Evolutionary conservation across 1,140 invertebrate genomes (phyloP), one percentile per base, ranked within the genome.

Genomic region (Cardiocondyla obscurior): DNA sequence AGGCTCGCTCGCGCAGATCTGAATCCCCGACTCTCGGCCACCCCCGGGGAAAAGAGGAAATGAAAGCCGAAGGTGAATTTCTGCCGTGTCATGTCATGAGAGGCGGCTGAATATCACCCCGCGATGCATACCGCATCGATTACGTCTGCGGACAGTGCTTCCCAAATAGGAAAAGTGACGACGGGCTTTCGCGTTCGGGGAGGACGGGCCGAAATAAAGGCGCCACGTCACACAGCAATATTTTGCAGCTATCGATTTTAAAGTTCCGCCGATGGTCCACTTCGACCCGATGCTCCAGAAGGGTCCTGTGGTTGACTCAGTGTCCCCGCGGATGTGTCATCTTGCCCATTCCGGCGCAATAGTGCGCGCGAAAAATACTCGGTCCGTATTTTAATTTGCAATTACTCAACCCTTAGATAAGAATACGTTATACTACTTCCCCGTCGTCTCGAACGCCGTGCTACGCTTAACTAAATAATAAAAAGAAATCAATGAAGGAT

Each of bases 11-110:
- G 39, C 64, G 64, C 12, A 42, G 30, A 67, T 77, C 46, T 19
- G 46, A 77, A 77, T 77, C 74, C 74, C 28, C 74, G 46, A 62
- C 33, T 51, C 60, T 25, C 42, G 2, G n/a, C n/a, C n/a, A n/a
- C 46, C 22, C 74, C 33, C 46, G 46, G 49, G 62, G 62, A 67
- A 69, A 69, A 67, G 74, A 79, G 74, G 74, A 79, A 79, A 79
- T 79, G 74, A 79, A 79, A 79, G 74, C 30, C 74, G 74, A 69
- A 53, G 74, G 74, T 77, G 44, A 53, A 65, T 79, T 79, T 79
- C 62, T 79, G 60, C 74, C 74, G 44, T 79, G 62, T 79, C 74
- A 79, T 22, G 74, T 79, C 74, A 64, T 55, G 74, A 53, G 74
- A 79, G 46, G 55, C 58, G 46, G 70, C 39, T 49, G 74, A 79